Evolutionary conservation across 2,113 vertebrate genomes (phyloP).

Genomic region (Phocoena phocoena): DNA sequence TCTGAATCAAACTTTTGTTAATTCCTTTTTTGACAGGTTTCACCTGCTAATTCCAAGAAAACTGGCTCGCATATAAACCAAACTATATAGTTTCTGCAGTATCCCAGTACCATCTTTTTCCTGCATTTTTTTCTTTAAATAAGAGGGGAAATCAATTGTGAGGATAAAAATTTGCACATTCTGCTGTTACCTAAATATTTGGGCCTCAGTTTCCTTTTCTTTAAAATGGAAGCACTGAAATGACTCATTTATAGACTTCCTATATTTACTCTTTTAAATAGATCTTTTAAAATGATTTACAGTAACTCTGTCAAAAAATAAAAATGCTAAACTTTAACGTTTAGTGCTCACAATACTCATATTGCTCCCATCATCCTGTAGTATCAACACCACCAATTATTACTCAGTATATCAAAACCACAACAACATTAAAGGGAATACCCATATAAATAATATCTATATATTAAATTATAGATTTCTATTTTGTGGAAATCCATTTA

Average conservation of each 20-base stretch:
- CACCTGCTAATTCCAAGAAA: not conserved
- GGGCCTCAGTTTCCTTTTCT: not conserved
- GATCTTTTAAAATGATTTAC: not conserved
- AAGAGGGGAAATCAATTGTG: not conserved
- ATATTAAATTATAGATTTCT: not conserved
- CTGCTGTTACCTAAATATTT: not conserved
- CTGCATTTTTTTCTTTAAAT: not conserved
- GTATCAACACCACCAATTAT: not conserved
- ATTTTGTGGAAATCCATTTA: not conserved
- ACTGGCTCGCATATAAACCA: not conserved
- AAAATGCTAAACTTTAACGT: constrained; percentile 42
- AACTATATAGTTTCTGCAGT: not conserved
- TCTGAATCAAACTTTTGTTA: constrained; percentile 19
- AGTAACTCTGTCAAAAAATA: constrained; percentile 40
- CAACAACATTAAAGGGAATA: not conserved
- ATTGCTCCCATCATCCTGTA: not conserved
- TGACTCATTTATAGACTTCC: not conserved
- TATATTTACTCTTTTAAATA: not conserved
- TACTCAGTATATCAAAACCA: constrained; percentile 5
- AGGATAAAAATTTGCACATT: not conserved
- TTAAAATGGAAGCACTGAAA: not conserved
- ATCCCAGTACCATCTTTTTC: not conserved
- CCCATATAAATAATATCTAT: not conserved
- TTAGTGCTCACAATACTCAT: not conserved
- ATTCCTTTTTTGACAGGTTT: constrained; percentile 12